Evolutionary conservation across 2,113 vertebrate species (phyloP), one percentile per base, ranked within the genome.

Genomic region (Lasiurus borealis): DNA sequence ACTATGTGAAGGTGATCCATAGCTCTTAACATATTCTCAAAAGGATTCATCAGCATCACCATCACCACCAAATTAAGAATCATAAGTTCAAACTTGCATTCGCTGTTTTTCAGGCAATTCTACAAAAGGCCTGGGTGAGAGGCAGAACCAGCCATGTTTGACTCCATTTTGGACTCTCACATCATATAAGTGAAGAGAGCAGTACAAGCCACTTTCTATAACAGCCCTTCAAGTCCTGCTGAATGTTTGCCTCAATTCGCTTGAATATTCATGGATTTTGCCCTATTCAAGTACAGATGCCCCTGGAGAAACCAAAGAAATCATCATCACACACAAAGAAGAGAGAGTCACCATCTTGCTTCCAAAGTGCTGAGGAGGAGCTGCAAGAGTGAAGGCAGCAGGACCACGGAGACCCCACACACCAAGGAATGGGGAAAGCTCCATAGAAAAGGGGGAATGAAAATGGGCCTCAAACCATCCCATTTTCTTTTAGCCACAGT

Each of bases 341-440:
- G 62, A 44, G 12, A 16, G 73, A 73, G 12, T 6, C 48, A 77
- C 52, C 36, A 46, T 11, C 48, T 7, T 76, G 57, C 52, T 71
- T 72, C 31, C 87, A 59, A 59, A 71, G 16, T 57, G 13, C 69
- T 2, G 4, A 3, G 2, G 48, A 64, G 64, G 15, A 31, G 5
- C 52, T 52, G 14, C 36, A 83, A 46, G 12, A 27, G 23, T 78
- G 57, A 34, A 69, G 13, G n/a, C 40, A 85, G 21, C 19, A n/a
- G 8, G 21, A 23, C 25, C 13, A 1, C 3, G 31, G 69, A 6
- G 12, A n/a, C 4, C 52, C 11, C 15, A 3, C 4, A 5, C 8
- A 23, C 7, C 0, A 19, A 75, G 15, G 31, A 75, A 62, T 2
- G 6, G 13, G 21, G 52, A 36, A 16, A 72, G 18, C 8, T 31